phyloP scores from a whole-genome alignment of 1,140 invertebrate genomes.

The Augochlora pura region DNA sequence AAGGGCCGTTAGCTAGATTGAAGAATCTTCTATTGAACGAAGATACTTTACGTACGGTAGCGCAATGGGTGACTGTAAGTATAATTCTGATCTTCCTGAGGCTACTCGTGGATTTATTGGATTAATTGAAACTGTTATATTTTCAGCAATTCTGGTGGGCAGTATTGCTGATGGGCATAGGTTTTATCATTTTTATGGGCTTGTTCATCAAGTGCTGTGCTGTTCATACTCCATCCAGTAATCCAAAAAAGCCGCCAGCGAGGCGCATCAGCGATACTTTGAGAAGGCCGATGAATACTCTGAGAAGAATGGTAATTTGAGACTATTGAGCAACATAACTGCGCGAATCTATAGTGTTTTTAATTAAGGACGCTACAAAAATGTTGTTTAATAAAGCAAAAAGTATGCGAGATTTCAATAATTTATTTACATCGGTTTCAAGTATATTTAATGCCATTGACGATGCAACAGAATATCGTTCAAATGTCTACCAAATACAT shows the following conservation, averaged over 20 bases:
- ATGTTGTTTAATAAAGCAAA: no score
- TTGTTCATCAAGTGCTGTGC: conserved; percentile 99
- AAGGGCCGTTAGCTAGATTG: conserved; percentile 96
- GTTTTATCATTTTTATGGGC: conserved; percentile 97
- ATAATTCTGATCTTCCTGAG: not conserved
- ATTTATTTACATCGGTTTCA: no score
- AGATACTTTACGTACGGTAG: conserved; percentile 91
- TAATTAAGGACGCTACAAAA: no score
- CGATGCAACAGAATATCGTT: no score
- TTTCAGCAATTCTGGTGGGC: conserved; percentile 97
- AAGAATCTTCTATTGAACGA: conserved; percentile 98
- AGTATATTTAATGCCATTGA: no score
- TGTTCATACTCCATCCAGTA: conserved; percentile 98
- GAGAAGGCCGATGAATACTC: conserved; percentile 92
- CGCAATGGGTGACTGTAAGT: conserved; percentile 92
- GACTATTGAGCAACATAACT: not conserved
- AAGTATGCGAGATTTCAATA: no score
- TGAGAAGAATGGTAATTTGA: conserved; percentile 87
- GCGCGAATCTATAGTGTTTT: no score
- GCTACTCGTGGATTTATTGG: not conserved
- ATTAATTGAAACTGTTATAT: conserved; percentile 34
- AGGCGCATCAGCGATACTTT: conserved; percentile 93
- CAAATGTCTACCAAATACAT: no score
- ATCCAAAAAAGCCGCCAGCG: conserved; percentile 95
- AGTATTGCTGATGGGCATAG: conserved; percentile 94